Conservation (phyloP, 2,888 invertebrate genomes). For the Cotesia congregata region DNA sequence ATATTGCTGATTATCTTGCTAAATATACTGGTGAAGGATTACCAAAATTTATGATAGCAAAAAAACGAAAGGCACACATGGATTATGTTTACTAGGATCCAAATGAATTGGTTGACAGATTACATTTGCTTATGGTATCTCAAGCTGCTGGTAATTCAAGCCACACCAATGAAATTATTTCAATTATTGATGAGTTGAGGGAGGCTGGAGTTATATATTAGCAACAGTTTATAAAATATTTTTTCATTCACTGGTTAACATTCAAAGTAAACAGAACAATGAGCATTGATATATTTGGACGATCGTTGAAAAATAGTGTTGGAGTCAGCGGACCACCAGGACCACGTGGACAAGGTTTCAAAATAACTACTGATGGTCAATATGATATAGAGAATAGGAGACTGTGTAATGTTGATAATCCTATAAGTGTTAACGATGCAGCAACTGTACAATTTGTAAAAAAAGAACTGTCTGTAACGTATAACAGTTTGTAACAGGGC, state of each 20-base stretch:
- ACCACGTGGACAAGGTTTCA: conserved; percentile 13
- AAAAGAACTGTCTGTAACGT: too few relatives aligned
- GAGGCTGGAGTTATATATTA: too few relatives aligned
- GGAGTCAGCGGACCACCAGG: conserved; percentile 27
- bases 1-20: not conserved
- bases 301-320: not conserved
- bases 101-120: conserved; percentile 21
- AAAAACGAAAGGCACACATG: not conserved
- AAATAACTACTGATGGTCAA: conserved; percentile 30
- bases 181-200: conserved; percentile 19
- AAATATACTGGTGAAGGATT: not conserved
- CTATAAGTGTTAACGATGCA: too few relatives aligned
- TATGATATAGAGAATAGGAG: too few relatives aligned
- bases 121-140: conserved; percentile 22
- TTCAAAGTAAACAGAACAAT: too few relatives aligned
- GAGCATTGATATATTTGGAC: too few relatives aligned
- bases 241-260: not conserved
- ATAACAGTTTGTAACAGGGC: too few relatives aligned
- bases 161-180: conserved; percentile 21
- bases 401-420: too few relatives aligned
- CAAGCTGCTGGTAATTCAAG: conserved; percentile 3
- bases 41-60: not conserved
- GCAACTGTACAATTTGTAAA: too few relatives aligned
- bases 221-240: not conserved
- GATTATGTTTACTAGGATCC: conserved; percentile 45